These are phyloP conservation scores for Xestobium rufovillosum DNA, from an alignment of 2,888 invertebrate species.

Conservation along the genomic window DNA sequence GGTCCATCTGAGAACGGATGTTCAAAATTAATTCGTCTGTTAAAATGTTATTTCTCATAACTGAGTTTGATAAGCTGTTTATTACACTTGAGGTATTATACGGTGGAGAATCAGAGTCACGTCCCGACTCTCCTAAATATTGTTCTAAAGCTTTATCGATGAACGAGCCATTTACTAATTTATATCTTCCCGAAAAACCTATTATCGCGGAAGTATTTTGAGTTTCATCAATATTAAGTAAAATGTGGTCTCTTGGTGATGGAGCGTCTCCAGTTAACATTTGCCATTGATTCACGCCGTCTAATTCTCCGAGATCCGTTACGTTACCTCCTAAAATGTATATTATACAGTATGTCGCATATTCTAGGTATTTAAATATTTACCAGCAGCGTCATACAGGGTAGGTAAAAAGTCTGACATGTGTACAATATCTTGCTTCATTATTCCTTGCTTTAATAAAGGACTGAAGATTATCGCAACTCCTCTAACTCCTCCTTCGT, in stretches of 20 bases:
- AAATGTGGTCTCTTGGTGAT: conserved; percentile 22
- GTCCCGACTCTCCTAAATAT: conserved; percentile 31
- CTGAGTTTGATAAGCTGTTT: conserved; percentile 29
- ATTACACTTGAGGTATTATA: conserved; percentile 29
- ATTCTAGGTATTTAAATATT: neutral
- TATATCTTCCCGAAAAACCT: conserved; percentile 31
- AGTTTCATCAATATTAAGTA: conserved; percentile 38
- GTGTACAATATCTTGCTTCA: conserved; percentile 62
- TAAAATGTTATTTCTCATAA: conserved; percentile 24
- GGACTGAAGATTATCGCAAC: conserved; percentile 72
- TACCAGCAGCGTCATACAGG: conserved; percentile 38
- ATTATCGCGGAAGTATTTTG: conserved; percentile 38
- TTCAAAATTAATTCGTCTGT: conserved; percentile 20
- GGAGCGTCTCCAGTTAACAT: conserved; percentile 26
- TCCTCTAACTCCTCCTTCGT: conserved; percentile 79
- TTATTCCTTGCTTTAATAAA: conserved; percentile 44
- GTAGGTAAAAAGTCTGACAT: conserved; percentile 83
- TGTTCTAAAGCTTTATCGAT: too few species aligned
- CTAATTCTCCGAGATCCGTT: conserved; percentile 30
- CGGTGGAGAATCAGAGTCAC: conserved; percentile 23
- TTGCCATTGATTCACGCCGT: conserved; percentile 40
- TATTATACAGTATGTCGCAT: conserved; percentile 6
- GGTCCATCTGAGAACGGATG: conserved; percentile 21
- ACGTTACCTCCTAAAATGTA: conserved; percentile 38
- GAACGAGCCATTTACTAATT: conserved; percentile 36